These are phyloP conservation scores for Helicoverpa armigera DNA, from an alignment of 1,140 invertebrate genomes.

Conservation along the genomic window DNA sequence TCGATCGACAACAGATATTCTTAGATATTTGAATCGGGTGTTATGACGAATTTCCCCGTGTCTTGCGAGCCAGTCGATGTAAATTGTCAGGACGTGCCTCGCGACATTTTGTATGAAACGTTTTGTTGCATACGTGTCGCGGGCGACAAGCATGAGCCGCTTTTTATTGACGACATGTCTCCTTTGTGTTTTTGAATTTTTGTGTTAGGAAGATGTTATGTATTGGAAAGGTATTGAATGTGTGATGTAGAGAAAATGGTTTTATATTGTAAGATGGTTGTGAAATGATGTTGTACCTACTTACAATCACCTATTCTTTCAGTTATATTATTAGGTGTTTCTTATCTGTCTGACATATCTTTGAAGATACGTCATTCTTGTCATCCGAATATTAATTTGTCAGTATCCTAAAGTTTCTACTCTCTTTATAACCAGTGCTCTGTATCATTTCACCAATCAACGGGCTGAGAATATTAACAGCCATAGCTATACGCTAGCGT, in stretches of 20 bases:
- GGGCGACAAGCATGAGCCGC: background rate
- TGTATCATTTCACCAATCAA: too few species aligned
- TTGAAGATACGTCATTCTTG: background rate
- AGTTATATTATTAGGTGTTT: too few species aligned
- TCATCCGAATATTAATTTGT: too few species aligned
- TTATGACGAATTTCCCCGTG: slow-evolving; percentile 35
- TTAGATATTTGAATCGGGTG: slow-evolving; percentile 1
- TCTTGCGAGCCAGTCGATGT: slow-evolving; percentile 32
- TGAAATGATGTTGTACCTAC: background rate
- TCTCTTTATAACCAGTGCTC: too few species aligned
- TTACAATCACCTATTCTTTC: background rate
- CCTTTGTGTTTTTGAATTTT: slow-evolving; percentile 3
- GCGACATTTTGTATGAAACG: slow-evolving; percentile 2
- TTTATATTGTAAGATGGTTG: background rate
- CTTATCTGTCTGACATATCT: background rate
- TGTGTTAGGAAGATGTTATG: background rate
- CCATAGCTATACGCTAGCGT: too few species aligned
- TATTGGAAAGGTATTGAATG: background rate
- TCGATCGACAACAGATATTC: background rate
- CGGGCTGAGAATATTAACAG: too few species aligned
- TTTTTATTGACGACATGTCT: background rate
- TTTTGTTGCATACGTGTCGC: slow-evolving; percentile 34
- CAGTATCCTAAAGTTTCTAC: too few species aligned
- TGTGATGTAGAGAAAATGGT: background rate
- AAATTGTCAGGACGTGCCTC: slow-evolving; percentile 27